These are phyloP conservation scores for Hydra vulgaris DNA, from an alignment of 30 jellyfish, hydroid and myxozoan species.

Conservation along the genomic window DNA sequence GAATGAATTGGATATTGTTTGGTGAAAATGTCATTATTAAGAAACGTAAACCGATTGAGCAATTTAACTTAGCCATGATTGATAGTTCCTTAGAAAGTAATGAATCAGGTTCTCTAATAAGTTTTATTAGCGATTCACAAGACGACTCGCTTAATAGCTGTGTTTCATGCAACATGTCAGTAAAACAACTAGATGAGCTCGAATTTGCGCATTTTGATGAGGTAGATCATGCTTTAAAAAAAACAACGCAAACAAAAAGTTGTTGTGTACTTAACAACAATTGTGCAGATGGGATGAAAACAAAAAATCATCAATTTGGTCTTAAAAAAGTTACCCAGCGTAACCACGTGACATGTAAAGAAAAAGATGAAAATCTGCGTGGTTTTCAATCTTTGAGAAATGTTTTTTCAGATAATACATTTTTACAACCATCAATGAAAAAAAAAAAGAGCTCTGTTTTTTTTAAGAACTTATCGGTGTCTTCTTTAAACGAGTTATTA, in stretches of 20 bases:
- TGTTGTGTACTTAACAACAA: neutral
- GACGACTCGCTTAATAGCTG: neutral
- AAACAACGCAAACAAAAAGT: neutral
- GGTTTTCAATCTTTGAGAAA: neutral
- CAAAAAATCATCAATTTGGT: neutral
- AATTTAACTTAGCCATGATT: neutral
- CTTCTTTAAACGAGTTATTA: neutral
- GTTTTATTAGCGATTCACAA: slow-evolving; percentile 6
- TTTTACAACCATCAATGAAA: neutral
- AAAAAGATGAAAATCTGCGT: neutral
- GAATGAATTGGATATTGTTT: slow-evolving; percentile 2
- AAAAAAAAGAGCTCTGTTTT: no score
- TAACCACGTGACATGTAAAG: neutral
- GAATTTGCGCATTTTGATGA: neutral
- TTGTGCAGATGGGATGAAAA: neutral
- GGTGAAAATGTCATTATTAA: neutral
- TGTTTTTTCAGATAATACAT: neutral
- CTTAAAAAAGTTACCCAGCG: neutral
- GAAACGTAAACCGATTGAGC: neutral
- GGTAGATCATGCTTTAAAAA: neutral
- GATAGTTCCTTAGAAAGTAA: slow-evolving; percentile 1
- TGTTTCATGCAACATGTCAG: neutral
- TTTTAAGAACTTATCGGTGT: neutral
- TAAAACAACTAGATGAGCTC: neutral
- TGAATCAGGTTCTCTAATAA: slow-evolving; percentile 6